Conservation (phyloP, 2,888 invertebrate species). For the Aradus depressus region DNA sequence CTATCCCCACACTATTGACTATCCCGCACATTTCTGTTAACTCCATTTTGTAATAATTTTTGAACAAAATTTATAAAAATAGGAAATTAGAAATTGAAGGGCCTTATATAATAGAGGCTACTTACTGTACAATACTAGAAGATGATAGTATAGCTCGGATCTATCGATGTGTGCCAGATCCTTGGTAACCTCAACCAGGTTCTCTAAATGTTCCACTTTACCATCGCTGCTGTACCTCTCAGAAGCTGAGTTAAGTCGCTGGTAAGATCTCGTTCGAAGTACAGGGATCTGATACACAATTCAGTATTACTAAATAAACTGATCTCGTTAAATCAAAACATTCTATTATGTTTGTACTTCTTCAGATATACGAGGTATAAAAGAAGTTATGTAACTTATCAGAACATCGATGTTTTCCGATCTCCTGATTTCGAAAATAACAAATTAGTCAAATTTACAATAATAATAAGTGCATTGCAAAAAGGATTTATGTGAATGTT, state of each 20-base stretch:
- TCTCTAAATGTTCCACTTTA: constrained; percentile 54
- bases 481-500: too few species aligned
- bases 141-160: constrained; percentile 60
- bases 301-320: too few species aligned
- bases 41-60: neutral
- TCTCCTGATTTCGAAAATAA: neutral
- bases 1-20: too few species aligned
- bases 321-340: too few species aligned
- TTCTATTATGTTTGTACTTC: too few species aligned
- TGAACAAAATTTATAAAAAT: neutral
- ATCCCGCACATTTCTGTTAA: too few species aligned
- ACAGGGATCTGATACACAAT: constrained; percentile 51
- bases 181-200: constrained; percentile 64
- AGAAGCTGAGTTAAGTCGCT: constrained; percentile 55
- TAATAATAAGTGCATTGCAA: too few species aligned
- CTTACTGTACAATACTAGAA: constrained; percentile 57
- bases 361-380: too few species aligned
- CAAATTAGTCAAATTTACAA: too few species aligned
- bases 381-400: too few species aligned
- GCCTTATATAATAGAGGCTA: constrained; percentile 8
- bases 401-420: too few species aligned
- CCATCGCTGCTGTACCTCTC: constrained; percentile 48
- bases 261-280: constrained; percentile 50
- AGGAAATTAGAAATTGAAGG: neutral
- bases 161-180: constrained; percentile 64